Evolutionary conservation across 2,888 invertebrate species (phyloP), one percentile per base, ranked within the genome.

Genomic region (Meganola albula): DNA sequence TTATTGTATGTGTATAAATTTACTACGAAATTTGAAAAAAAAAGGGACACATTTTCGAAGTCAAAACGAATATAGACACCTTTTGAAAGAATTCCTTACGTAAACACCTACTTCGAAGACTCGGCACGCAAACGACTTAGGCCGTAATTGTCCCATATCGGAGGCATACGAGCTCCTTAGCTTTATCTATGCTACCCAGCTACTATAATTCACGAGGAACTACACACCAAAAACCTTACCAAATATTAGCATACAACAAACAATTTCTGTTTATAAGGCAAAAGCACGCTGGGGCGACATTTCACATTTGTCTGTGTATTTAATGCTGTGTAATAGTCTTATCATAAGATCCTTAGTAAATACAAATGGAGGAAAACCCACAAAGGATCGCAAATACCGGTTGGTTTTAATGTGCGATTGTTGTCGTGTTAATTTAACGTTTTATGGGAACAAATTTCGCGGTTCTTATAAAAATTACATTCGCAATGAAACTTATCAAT

Each of bases 171-270:
- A 39, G 43, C 34, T 39, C 45, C 34, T 37, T 39, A 48, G 50
- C 44, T 44, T 43, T 53, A 61, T 56, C 53, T 48, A 47, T 47
- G 34, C 37, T 23, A 43, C 31, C 28, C 54, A 52, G 47, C 42
- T 38, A 46, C 45, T 53, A 58, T 57, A 58, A 54, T 47, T 56
- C 48, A 47, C 41, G 38, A 44, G 43, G 53, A 54, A 55, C 48
- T 56, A 53, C 52, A 53, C 47, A 51, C 48, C 54, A 48, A 59
- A 63, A 60, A 62, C 64, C 52, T 56, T 40, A 48, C 31, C 50
- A 59, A 66, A 65, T 64, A 66, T 66, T 63, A 47, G 55, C 53
- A 52, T 55, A 51, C 42, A 54, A 53, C 58, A 61, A 60, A 60
- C 53, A 60, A 58, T 55, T 62, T 61, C 36, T 44, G 44, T 39